Base-by-base conservation (phyloP, 2,888 invertebrate species). In the Trisateles emortualis region DNA sequence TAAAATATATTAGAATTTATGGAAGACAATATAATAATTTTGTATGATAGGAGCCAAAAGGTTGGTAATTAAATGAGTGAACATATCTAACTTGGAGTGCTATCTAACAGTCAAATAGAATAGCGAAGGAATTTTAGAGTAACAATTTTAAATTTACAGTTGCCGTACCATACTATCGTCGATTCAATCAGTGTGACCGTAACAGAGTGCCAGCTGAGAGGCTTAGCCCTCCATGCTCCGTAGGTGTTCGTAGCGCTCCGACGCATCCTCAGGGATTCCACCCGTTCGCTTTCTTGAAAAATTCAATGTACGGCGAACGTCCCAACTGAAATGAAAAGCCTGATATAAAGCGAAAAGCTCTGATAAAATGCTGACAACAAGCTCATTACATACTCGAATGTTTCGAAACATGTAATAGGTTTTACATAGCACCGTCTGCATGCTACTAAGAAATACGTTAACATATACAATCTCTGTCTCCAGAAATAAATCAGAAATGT, bases 221-320 rank as follows among this genome's bases (percentile, higher is more conserved):
- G 88, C 86, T 88, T 87, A 86, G 69, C 70, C 75, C 71, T 72
- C 68, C 72, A 59, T 64, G 74, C 68, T 72, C 67, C 72, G 62
- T 63, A 74, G 78, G 77, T 78, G 81, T 79, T 78, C 79, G 63
- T 61, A 59, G 64, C 77, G 79, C 81, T 82, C 77, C 79, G 64
- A 67, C 79, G 78, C 82, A 83, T 87, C 88, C 89, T 79, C 59
- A 38, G 87, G 90, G 88, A 88, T 81, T 88, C 81, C 78, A 57
- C 50, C 56, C 75, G 70, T 71, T 57, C 63, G 66, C 70, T 74
- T 75, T 71, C 80, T 77, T 83, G 84, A 84, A 81, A 88, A 88
- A 89, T 88, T 84, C 87, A 87, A 90, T 89, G 84, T 84, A 64
- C 75, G 60, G 68, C 65, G 63, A 72, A 63, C 69, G 45, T 65